A percentile compares a stretch with the other conserved stretches of the same genome.
phyloP scores from a whole-genome alignment of 2,113 vertebrate genomes.

The Sinocyclocheilus anophthalmus region DNA sequence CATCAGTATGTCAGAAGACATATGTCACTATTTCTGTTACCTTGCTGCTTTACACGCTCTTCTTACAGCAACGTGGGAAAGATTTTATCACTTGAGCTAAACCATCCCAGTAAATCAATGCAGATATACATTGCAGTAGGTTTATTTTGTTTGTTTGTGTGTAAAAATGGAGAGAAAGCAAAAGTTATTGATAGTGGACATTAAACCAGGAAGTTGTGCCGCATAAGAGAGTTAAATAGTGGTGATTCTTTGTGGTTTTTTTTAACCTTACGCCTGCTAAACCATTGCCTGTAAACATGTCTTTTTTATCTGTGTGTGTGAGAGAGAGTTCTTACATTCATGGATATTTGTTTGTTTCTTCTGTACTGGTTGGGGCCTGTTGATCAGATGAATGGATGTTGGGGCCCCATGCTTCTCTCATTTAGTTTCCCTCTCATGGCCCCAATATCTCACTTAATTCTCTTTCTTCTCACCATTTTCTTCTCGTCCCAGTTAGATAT shows the following conservation, averaged over 20 bases:
- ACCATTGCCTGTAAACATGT: neutral
- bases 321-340: neutral
- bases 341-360: conserved; percentile 32
- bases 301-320: neutral
- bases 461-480: neutral
- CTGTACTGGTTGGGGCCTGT: conserved; percentile 20
- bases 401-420: conserved; percentile 20
- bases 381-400: conserved; percentile 42
- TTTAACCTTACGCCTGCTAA: neutral
- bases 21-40: neutral
- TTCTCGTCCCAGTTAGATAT: conserved; percentile 3
- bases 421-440: neutral
- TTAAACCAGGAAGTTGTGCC: neutral
- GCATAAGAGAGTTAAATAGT: neutral
- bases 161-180: neutral
- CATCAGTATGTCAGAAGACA: neutral
- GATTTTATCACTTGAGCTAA: conserved; percentile 20
- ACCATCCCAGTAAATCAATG: neutral
- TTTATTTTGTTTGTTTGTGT: neutral
- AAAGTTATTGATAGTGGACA: neutral
- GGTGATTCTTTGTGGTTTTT: neutral
- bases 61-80: conserved; percentile 55
- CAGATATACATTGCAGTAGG: neutral
- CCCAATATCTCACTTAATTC: conserved; percentile 6
- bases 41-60: neutral